A percentile compares a stretch with the other conserved stretches of the same genome.
Evolutionary conservation across 2,113 vertebrate genomes (phyloP).

Genomic region (Microtus ochrogaster): DNA sequence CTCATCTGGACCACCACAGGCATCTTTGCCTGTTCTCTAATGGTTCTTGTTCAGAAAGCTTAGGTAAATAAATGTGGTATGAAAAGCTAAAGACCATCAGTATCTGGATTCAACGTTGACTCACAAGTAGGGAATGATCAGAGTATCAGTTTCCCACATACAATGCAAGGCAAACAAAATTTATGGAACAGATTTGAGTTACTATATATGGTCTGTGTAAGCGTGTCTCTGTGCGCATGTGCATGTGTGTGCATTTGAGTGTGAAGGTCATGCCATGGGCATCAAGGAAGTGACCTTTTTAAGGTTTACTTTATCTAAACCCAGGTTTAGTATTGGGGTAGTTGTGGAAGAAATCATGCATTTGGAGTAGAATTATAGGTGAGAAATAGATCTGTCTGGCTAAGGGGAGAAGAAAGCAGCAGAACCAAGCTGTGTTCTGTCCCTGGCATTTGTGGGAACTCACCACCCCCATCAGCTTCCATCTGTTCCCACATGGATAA

Average conservation of each 20-base stretch:
- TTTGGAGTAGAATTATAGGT: background rate
- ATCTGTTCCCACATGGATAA: background rate
- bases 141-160: background rate
- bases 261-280: background rate
- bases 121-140: no score
- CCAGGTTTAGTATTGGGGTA: background rate
- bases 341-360: background rate
- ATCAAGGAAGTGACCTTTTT: background rate
- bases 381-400: background rate
- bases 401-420: background rate
- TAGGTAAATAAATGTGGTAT: background rate
- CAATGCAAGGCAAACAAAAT: background rate
- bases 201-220: no score
- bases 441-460: background rate
- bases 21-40: background rate
- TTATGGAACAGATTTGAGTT: background rate
- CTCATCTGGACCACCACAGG: background rate
- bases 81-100: background rate
- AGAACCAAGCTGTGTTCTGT: background rate
- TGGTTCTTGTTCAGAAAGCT: background rate
- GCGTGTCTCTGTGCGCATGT: background rate
- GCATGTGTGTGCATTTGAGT: background rate
- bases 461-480: background rate
- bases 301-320: background rate
- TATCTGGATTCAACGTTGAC: rapidly evolving